A percentile compares a stretch with the other conserved stretches of the same genome.
Evolutionary conservation across 2,888 invertebrate genomes (phyloP).

Genomic region (Agrotis ipsilon): DNA sequence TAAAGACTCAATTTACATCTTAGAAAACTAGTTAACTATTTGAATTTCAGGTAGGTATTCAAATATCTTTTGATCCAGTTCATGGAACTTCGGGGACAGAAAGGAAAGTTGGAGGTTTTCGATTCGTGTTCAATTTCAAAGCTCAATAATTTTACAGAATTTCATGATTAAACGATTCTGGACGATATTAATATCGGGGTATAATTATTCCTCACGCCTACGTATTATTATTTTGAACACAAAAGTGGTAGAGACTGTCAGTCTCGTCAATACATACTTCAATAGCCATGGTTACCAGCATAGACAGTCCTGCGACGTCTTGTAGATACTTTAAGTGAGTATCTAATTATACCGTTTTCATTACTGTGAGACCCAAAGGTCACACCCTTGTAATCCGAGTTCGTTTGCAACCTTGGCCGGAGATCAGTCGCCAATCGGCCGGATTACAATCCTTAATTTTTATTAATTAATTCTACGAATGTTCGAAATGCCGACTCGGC

Average conservation of each 20-base stretch:
- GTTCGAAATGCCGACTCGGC: conserved; percentile 21
- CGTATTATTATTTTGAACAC: conserved; percentile 23
- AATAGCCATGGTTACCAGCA: too few species aligned
- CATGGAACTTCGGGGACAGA: conserved; percentile 14
- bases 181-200: conserved; percentile 27
- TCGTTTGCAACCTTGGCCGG: not conserved
- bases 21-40: conserved; percentile 27
- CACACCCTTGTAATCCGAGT: conserved; percentile 7
- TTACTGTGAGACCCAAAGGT: conserved; percentile 1
- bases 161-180: conserved; percentile 26
- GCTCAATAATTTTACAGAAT: conserved; percentile 33
- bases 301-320: not conserved
- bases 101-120: conserved; percentile 25
- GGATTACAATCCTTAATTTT: conserved; percentile 19
- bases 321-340: not conserved
- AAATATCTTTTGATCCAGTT: conserved; percentile 37
- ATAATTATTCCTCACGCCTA: conserved; percentile 13
- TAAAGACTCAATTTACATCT: conserved; percentile 25
- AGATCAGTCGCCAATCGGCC: conserved; percentile 7
- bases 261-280: too few species aligned
- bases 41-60: conserved; percentile 12
- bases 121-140: conserved; percentile 38
- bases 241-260: too few species aligned
- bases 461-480: conserved; percentile 33
- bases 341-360: not conserved